Percentiles rank a stretch among this genome's conserved stretches.
Conservation (phyloP, 2,113 vertebrate genomes). For the Anas platyrhynchos region DNA sequence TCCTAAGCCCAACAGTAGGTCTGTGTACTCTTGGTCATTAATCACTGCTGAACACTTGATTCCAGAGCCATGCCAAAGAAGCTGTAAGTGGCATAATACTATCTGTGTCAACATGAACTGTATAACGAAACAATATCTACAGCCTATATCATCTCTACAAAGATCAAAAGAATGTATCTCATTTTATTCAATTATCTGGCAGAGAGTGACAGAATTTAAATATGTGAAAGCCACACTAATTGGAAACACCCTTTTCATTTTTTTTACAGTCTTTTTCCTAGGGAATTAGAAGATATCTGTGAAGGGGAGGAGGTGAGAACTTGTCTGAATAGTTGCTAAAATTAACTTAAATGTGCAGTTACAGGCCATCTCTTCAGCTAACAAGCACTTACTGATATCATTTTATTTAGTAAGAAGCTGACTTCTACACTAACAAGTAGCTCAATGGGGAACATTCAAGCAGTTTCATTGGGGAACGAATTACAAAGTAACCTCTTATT, state of each 20-base stretch:
- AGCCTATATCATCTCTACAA: neutral
- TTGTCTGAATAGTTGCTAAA: slow-evolving; percentile 55
- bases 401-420: slow-evolving; percentile 20
- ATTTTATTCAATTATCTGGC: slow-evolving; percentile 45
- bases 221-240: slow-evolving; percentile 28
- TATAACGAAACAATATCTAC: slow-evolving; percentile 15
- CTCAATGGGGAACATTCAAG: neutral
- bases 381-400: slow-evolving; percentile 22
- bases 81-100: neutral
- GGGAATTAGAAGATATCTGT: slow-evolving; percentile 40
- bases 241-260: slow-evolving; percentile 24
- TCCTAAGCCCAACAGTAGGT: slow-evolving; percentile 16
- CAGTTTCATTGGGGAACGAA: neutral
- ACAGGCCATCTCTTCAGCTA: slow-evolving; percentile 41
- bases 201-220: slow-evolving; percentile 27
- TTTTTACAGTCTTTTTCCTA: slow-evolving; percentile 6
- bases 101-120: neutral
- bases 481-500: neutral
- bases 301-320: slow-evolving; percentile 46
- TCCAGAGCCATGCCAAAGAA: slow-evolving; percentile 23
- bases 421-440: neutral
- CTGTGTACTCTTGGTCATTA: slow-evolving; percentile 24
- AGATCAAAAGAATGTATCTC: slow-evolving; percentile 39
- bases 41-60: slow-evolving; percentile 26
- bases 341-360: slow-evolving; percentile 52